Percentiles rank a stretch among this genome's conserved stretches.
These are phyloP conservation scores for Benthosema pterotum DNA, from an alignment of 2,797 vertebrate species.

Conservation along the genomic window DNA sequence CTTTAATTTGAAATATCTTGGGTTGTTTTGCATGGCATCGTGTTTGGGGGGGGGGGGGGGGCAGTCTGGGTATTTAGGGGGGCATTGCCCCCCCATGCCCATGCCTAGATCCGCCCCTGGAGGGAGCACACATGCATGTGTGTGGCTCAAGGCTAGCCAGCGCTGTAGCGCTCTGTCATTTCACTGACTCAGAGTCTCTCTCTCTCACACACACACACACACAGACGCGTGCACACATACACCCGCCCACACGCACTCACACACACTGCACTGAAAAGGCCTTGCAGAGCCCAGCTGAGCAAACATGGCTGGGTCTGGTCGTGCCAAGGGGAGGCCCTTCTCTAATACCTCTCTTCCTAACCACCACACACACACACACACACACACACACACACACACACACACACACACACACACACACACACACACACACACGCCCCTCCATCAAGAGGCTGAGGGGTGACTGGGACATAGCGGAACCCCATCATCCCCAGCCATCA, in stretches of 20 bases:
- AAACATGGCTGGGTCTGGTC: conserved; percentile 76
- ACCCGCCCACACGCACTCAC: too few species aligned
- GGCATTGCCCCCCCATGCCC: too few species aligned
- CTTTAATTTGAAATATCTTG: too few species aligned
- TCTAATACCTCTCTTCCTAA: conserved; percentile 51
- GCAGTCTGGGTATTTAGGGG: too few species aligned
- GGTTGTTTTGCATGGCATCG: too few species aligned
- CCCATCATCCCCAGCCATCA: conserved; percentile 43
- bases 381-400: not conserved
- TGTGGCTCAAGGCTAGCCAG: conserved; percentile 40
- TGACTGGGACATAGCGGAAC: conserved; percentile 61
- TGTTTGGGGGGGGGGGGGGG: too few species aligned
- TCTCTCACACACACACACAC: conserved; percentile 13
- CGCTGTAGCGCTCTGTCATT: conserved; percentile 29
- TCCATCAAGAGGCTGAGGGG: conserved; percentile 59
- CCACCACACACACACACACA: not conserved
- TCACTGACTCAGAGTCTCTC: not conserved
- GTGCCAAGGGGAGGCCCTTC: conserved; percentile 64
- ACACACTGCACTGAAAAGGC: conserved; percentile 29
- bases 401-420: conserved; percentile 12
- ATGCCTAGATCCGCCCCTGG: too few species aligned
- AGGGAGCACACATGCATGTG: conserved; percentile 17
- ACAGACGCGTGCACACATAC: conserved; percentile 49
- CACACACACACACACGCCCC: not conserved
- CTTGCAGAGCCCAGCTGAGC: conserved; percentile 79